Conservation (phyloP, 2,888 invertebrate species). For the Chelonus formosanus region DNA sequence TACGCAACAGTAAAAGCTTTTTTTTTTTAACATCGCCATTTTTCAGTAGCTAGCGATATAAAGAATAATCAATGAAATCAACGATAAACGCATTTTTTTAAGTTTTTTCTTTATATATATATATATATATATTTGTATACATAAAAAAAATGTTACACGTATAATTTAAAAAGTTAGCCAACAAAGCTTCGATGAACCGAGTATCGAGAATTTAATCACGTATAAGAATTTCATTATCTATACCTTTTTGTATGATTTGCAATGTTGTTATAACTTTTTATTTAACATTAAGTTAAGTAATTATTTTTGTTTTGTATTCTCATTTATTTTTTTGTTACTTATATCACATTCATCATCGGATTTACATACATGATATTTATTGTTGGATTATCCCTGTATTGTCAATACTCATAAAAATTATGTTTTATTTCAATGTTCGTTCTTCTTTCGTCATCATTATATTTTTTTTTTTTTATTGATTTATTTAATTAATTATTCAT, state of each 20-base stretch:
- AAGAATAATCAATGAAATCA: conserved; percentile 18
- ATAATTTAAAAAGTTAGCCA: conserved; percentile 12
- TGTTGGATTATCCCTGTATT: conserved; percentile 66
- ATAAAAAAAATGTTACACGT: conserved; percentile 6
- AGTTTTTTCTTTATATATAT: not conserved
- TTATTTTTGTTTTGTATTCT: conserved; percentile 37
- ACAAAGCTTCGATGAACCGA: conserved; percentile 30
- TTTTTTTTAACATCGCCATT: not conserved
- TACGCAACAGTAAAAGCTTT: conserved; percentile 10
- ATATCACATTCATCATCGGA: conserved; percentile 46
- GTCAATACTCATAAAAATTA: conserved; percentile 57
- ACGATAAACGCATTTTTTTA: conserved; percentile 9
- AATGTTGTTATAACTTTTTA: conserved; percentile 29
- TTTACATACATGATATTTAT: conserved; percentile 60
- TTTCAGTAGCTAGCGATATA: conserved; percentile 14
- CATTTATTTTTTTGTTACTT: conserved; percentile 35
- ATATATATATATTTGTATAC: not conserved
- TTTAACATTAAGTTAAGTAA: conserved; percentile 24
- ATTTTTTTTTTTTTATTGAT: conserved; percentile 44
- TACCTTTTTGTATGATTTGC: conserved; percentile 18
- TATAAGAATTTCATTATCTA: conserved; percentile 4
- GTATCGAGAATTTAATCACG: conserved; percentile 9
- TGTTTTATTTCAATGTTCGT: conserved; percentile 28
- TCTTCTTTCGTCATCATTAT: conserved; percentile 38
- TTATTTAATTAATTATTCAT: conserved; percentile 23